These are phyloP conservation scores for Heliconius ethilla DNA, from an alignment of 2,888 invertebrate species.

Conservation along the genomic window DNA sequence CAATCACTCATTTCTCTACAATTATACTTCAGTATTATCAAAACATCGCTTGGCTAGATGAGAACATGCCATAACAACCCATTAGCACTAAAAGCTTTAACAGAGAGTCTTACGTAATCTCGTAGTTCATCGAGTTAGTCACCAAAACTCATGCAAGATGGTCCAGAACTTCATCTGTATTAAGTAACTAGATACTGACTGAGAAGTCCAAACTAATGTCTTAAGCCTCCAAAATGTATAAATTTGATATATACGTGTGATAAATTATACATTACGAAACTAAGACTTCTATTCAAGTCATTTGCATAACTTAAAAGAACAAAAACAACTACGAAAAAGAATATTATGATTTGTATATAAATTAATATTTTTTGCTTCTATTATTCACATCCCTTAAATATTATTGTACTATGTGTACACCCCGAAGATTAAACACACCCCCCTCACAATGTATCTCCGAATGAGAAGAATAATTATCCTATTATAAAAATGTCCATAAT, in stretches of 20 bases:
- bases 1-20: not conserved
- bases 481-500: slow-evolving; percentile 14
- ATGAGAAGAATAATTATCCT: slow-evolving; percentile 26
- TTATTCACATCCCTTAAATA: not conserved
- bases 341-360: not conserved
- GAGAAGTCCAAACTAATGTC: not conserved
- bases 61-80: slow-evolving; percentile 3
- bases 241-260: too few relatives aligned
- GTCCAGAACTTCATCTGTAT: slow-evolving; percentile 13
- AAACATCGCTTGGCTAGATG: not conserved
- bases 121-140: slow-evolving; percentile 32
- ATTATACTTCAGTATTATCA: not conserved
- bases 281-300: not conserved
- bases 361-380: not conserved
- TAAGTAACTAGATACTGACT: slow-evolving; percentile 1
- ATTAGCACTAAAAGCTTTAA: slow-evolving; percentile 23
- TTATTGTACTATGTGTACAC: slow-evolving; percentile 6
- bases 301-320: not conserved
- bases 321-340: not conserved
- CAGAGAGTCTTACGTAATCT: slow-evolving; percentile 16
- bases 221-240: not conserved
- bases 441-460: slow-evolving; percentile 8
- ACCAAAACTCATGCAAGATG: slow-evolving; percentile 32
- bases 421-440: slow-evolving; percentile 23
- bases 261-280: not conserved